Base-by-base conservation (phyloP, 1,140 invertebrate genomes). In the Diachasmimorpha longicaudata region DNA sequence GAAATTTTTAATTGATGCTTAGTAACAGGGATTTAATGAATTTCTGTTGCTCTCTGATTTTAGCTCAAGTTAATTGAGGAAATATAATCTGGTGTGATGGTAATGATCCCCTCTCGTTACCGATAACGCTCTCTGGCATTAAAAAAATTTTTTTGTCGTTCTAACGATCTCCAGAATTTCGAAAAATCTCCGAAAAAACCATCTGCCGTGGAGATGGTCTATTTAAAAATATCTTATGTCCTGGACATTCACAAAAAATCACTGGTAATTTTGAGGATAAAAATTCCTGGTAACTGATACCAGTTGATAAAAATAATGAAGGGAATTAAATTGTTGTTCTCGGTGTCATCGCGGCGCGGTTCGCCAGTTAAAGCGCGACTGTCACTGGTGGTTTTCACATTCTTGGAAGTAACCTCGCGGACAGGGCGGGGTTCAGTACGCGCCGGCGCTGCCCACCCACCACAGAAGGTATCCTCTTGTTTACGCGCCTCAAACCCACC, bases 301-400 rank as follows among this genome's bases (percentile, higher is more conserved):
- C 48, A 6, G 48, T 52, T 75, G 42, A 69, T 23, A 68, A 44
- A 66, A 67, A 69, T 74, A 63, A 71, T 75, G 42, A 75, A 42
- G 55, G 66, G 72, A 21, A 67, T 39, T 73, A 52, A 71, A 52
- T 75, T 66, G 63, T 19, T 37, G 55, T 72, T 21, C 73, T 71
- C 31, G 39, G 72, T 75, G 79, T 76, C 81, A 84, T 85, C 73
- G 81, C 83, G 81, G 83, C 81, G 80, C 83, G 81, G 81, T 83
- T 82, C 86, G 84, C 85, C 84, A 85, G 85, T 83, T 81, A 80
- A 85, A 85, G 82, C 85, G 85, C 86, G 85, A 87, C 86, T 87
- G 82, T 83, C 81, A 80, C 79, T 83, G 77, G 81, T 80, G 46
- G 76, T 66, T 75, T 78, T 77, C 46, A 73, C 76, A 81, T 80